These are phyloP conservation scores for Nyctalus aviator DNA, from an alignment of 2,797 vertebrate species.

Conservation along the genomic window DNA sequence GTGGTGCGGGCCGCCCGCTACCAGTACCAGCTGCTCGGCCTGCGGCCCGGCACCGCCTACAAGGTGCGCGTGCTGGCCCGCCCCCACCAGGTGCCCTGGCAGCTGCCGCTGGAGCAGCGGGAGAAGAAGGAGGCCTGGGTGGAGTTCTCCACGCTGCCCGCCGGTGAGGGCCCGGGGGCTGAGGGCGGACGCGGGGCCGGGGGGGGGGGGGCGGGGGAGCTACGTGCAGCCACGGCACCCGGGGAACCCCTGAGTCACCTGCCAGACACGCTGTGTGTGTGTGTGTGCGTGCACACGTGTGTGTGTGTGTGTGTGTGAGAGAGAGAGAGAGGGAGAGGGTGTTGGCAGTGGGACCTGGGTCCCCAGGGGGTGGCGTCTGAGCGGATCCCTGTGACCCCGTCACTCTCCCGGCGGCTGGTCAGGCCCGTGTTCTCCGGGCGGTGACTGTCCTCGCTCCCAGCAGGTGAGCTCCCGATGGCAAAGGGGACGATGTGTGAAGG, in stretches of 20 bases:
- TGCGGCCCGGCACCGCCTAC: conserved; percentile 95
- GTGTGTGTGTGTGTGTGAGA: too few species aligned
- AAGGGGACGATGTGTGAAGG: too few species aligned
- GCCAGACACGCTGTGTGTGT: not conserved
- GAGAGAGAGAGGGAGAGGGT: too few species aligned
- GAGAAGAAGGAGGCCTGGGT: conserved; percentile 96
- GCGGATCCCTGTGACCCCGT: too few species aligned
- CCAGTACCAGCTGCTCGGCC: conserved; percentile 95
- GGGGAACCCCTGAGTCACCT: not conserved
- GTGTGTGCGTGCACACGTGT: not conserved
- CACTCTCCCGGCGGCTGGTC: too few species aligned
- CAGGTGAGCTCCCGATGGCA: too few species aligned
- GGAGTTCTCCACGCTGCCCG: conserved; percentile 97
- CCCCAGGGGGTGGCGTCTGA: too few species aligned
- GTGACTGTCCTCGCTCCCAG: too few species aligned
- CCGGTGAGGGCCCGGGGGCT: conserved; percentile 89
- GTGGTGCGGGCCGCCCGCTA: conserved; percentile 95
- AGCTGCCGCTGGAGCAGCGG: conserved; percentile 96
- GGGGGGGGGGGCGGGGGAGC: not conserved
- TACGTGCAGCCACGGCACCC: too few species aligned
- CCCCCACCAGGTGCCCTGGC: conserved; percentile 99
- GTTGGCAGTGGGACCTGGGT: too few species aligned
- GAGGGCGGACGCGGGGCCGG: not conserved
- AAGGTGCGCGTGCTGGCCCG: conserved; percentile 96
- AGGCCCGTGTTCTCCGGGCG: too few species aligned